Conservation (phyloP, 2,113 vertebrate species). For the Thamnaconus septentrionalis region DNA sequence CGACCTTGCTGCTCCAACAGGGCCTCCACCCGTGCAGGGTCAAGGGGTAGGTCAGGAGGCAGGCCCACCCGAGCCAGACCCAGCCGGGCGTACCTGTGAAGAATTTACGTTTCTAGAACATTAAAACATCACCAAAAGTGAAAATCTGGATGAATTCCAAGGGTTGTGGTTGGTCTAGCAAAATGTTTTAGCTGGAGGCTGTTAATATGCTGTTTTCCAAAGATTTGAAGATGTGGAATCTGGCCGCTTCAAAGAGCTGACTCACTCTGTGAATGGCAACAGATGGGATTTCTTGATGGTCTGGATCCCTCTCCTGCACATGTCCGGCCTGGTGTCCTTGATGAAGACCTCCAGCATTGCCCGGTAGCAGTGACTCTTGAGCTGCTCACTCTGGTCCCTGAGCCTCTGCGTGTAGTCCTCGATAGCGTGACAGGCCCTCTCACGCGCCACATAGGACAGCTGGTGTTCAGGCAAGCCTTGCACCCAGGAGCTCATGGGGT, state of each 20-base stretch:
- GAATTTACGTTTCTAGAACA: neutral
- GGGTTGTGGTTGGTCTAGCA: too few species aligned
- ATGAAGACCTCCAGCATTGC: constrained; percentile 85
- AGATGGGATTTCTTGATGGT: constrained; percentile 81
- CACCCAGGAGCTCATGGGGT: constrained; percentile 87
- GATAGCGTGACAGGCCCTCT: constrained; percentile 87
- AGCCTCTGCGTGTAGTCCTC: constrained; percentile 83
- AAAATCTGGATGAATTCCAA: too few species aligned
- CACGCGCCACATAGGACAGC: constrained; percentile 88
- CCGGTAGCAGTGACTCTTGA: constrained; percentile 85
- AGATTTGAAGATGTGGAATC: too few species aligned
- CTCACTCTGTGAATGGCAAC: constrained; percentile 86
- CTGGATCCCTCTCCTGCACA: constrained; percentile 82
- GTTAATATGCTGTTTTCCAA: too few species aligned
- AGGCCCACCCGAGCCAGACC: constrained; percentile 83
- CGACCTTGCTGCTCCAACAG: constrained; percentile 81
- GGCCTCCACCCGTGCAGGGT: constrained; percentile 51
- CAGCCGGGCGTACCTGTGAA: constrained; percentile 80
- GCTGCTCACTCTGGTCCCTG: constrained; percentile 42
- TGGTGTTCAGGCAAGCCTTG: constrained; percentile 68
- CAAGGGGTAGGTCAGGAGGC: constrained; percentile 66
- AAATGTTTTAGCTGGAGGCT: too few species aligned
- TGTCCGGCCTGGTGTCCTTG: constrained; percentile 63
- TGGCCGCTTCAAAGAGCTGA: neutral
- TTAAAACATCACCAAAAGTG: too few species aligned